Evolutionary conservation across 2,797 vertebrate species (phyloP), one percentile per base, ranked within the genome.

Genomic region (Eurystomus glaucurus): DNA sequence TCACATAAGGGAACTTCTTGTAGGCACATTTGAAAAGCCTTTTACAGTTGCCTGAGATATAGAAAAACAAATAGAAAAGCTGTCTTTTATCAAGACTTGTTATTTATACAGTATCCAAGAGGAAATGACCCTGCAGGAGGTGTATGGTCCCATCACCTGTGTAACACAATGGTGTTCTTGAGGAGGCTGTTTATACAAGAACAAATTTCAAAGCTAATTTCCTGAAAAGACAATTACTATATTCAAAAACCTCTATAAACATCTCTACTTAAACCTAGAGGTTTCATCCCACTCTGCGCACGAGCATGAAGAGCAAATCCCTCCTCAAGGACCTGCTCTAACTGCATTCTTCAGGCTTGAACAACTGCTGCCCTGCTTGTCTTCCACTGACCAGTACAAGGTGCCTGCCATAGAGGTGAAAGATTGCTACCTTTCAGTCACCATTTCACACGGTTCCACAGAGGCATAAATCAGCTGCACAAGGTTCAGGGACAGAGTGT

Each of bases 11-110:
- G 62, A 68, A 89, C 33, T 83, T 93, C 48, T 95, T 90, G 77
- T 71, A 52, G 21, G 46, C n/a, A 84, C 57, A 72, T 95, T 78
- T 92, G 35, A 96, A 97, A 97, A 91, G 69, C 10, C n/a, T 92
- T 94, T 91, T 54, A 61, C 43, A 85, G 48, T 89, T 96, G 88
- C 17, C 33, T 35, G 54, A 88, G 71, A 51, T 87, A 76, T 26
- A 88, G 48, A 66, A 89, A 80, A 96, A 13, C 29, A 83, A 48
- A 41, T 89, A 8, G 28, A 85, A 83, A 69, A 69, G 15, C n/a
- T 71, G 22, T 71, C 28, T 83, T 96, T 93, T 93, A 70, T 94
- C 58, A 74, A 65, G 52, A 35, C 23, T 17, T 81, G 52, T 13
- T 71, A 91, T 91, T 95, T 93, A 89, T 86, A 74, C n/a, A 90